A percentile compares a stretch with the other conserved stretches of the same genome.
These are phyloP conservation scores for Biston betularia DNA, from an alignment of 2,888 invertebrate genomes.

Conservation along the genomic window DNA sequence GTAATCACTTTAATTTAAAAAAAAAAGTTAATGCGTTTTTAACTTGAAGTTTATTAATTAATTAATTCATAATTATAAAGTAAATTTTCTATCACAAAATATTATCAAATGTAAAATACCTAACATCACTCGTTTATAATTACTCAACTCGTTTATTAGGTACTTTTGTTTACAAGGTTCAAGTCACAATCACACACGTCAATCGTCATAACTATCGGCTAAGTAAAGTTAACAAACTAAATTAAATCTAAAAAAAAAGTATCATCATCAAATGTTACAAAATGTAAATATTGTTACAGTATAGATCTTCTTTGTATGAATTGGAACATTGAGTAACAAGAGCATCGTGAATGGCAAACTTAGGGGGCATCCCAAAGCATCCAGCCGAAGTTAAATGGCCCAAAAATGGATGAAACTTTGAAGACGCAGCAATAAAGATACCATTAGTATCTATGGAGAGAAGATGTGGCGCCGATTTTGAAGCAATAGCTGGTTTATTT, in stretches of 20 bases:
- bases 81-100: conserved; percentile 4
- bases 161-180: not conserved
- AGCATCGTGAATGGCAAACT: conserved; percentile 65
- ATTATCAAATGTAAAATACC: not conserved
- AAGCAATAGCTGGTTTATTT: conserved; percentile 32
- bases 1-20: not conserved
- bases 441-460: conserved; percentile 69
- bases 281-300: conserved; percentile 72
- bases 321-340: conserved; percentile 65
- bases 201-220: not conserved
- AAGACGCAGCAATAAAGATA: conserved; percentile 67
- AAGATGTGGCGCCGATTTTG: conserved; percentile 44
- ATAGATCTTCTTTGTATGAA: conserved; percentile 58
- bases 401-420: conserved; percentile 68
- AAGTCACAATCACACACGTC: not conserved
- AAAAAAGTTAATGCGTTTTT: not conserved
- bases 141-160: too few relatives aligned
- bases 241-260: conserved; percentile 22
- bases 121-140: not conserved
- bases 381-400: conserved; percentile 60
- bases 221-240: conserved; percentile 14
- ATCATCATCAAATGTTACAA: conserved; percentile 50
- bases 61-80: conserved; percentile 2
- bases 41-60: conserved; percentile 5
- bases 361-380: conserved; percentile 63